A percentile compares a stretch with the other conserved stretches of the same genome.
phyloP scores from a whole-genome alignment of 2,113 vertebrate genomes.

The Takifugu flavidus region DNA sequence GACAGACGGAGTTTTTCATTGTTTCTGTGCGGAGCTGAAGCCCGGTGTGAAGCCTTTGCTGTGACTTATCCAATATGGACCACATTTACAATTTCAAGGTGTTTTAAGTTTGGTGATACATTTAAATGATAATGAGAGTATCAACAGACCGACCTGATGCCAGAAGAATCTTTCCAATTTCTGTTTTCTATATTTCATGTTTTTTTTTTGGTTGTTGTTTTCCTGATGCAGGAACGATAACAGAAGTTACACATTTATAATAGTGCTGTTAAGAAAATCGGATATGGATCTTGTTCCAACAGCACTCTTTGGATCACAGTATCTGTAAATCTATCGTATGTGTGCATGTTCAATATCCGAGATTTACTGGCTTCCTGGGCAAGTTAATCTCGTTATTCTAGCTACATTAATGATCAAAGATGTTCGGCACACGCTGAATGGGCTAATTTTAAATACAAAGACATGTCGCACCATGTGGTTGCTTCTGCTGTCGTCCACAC shows the following conservation, averaged over 20 bases:
- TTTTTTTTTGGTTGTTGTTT: constrained; percentile 20
- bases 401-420: too few species aligned
- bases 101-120: too few species aligned
- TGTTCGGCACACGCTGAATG: background rate
- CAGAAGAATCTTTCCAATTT: too few species aligned
- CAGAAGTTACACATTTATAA: constrained; percentile 6
- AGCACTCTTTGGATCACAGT: background rate
- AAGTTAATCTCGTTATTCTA: background rate
- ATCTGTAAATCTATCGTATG: background rate
- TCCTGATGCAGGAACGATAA: constrained; percentile 11
- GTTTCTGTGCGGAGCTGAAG: background rate
- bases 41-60: background rate
- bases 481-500: background rate
- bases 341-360: background rate
- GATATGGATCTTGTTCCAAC: constrained; percentile 6
- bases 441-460: background rate
- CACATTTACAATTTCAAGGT: background rate
- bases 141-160: background rate
- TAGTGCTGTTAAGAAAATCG: background rate
- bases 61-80: background rate
- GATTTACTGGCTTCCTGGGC: background rate
- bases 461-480: background rate
- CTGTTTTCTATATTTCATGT: constrained; percentile 21
- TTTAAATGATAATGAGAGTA: too few species aligned
- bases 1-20: constrained; percentile 16